Evolutionary conservation across 2,113 vertebrate species (phyloP).

Genomic region (Piliocolobus tephrosceles): DNA sequence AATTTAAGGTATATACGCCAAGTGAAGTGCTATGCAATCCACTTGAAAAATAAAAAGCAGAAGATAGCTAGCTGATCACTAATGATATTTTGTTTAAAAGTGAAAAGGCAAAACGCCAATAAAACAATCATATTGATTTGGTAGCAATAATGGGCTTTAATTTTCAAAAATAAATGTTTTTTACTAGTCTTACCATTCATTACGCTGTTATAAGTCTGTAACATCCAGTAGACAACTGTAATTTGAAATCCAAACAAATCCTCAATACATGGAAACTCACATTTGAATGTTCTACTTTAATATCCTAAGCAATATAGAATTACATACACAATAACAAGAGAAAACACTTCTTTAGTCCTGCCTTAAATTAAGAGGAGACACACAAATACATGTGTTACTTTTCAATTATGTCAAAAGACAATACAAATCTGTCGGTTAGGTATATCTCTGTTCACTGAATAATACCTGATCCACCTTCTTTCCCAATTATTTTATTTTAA

Average conservation of each 20-base stretch:
- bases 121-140: constrained; percentile 69
- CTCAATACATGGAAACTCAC: constrained; percentile 69
- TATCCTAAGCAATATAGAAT: constrained; percentile 67
- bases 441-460: constrained; percentile 33
- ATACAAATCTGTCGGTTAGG: constrained; percentile 46
- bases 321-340: constrained; percentile 41
- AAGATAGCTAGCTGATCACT: constrained; percentile 49
- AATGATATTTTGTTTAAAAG: constrained; percentile 64
- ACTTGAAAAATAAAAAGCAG: constrained; percentile 77
- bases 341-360: constrained; percentile 29
- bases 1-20: not conserved
- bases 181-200: constrained; percentile 66
- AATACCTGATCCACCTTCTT: constrained; percentile 15
- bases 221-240: constrained; percentile 23
- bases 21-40: constrained; percentile 23
- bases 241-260: constrained; percentile 77
- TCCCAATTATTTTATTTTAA: constrained; percentile 20
- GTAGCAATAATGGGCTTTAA: constrained; percentile 68
- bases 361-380: constrained; percentile 24
- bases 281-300: constrained; percentile 73
- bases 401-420: constrained; percentile 51
- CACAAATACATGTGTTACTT: constrained; percentile 49
- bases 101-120: constrained; percentile 70
- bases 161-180: constrained; percentile 70
- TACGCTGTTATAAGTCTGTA: constrained; percentile 48